Evolutionary conservation across 92 coral and sea anemone species (phyloP), one percentile per base, ranked within the genome.

Genomic region (Porites evermanni): DNA sequence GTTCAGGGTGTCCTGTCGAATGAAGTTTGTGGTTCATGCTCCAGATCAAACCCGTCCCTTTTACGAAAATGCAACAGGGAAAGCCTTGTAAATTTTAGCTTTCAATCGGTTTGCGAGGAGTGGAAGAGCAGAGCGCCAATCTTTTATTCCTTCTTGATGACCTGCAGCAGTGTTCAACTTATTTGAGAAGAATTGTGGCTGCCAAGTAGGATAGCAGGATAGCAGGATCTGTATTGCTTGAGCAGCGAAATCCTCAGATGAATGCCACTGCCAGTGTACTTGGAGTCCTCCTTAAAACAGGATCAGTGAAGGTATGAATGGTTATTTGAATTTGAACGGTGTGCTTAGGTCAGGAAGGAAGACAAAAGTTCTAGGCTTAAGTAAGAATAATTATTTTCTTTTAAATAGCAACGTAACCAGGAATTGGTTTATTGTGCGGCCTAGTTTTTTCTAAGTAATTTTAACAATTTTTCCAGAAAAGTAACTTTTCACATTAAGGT

Each of bases 41-140:
- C 93, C 10, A 86, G 84, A 51, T 86, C 79, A 68, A 82, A 59
- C 38, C 95, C 91, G 50, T 92, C 91, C 56, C 77, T 91, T 32
- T 77, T 87, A 52, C 53, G 91, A 60, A 82, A 87, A 61, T 72
- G 69, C 11, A 75, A 50, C 26, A 82, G 83, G 75, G 89, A 70
- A 10, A 84, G 83, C 60, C 68, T 91, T 2, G 63, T 52, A 11
- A 82, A 87, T 26, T 87, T 91, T 64, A 38, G 53, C 29, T 44
- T 77, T 77, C 24, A 87, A 77, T n/a, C 73, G 23, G 38, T 91
- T 61, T 86, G 90, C 61, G 74, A 86, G 23, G 93, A 86, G 78
- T 90, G 88, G 93, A 80, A 90, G 52, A 21, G 53, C 51, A 90
- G 87, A 67, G 84, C 90, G 12, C 85, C 93, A 1, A 52, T 85